Conservation (phyloP, 2,888 invertebrate species). For the Tethea ocularis region DNA sequence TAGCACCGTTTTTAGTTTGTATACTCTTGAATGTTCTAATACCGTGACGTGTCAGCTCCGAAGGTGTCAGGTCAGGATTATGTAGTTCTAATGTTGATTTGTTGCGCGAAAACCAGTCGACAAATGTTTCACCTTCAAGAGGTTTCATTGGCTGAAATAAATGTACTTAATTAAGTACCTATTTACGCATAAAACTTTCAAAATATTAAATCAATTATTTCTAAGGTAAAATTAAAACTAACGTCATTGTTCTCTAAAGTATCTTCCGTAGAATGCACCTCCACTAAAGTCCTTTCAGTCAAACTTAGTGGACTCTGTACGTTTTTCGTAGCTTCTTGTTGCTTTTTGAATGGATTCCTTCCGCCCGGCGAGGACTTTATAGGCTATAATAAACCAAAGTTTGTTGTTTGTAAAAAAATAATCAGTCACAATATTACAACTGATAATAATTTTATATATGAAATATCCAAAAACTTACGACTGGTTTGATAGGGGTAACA, state of each 20-base stretch:
- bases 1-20: slow-evolving; percentile 43
- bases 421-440: too few relatives aligned
- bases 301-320: slow-evolving; percentile 68
- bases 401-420: neutral
- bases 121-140: slow-evolving; percentile 78
- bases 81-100: slow-evolving; percentile 81
- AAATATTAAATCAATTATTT: neutral
- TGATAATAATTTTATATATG: neutral
- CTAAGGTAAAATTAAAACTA: slow-evolving; percentile 39
- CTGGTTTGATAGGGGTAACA: slow-evolving; percentile 68
- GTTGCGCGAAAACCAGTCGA: slow-evolving; percentile 85
- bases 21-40: slow-evolving; percentile 78
- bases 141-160: slow-evolving; percentile 62
- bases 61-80: slow-evolving; percentile 77
- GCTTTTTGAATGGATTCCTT: slow-evolving; percentile 81
- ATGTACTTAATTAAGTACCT: neutral
- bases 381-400: slow-evolving; percentile 53
- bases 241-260: slow-evolving; percentile 63
- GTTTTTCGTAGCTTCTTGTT: slow-evolving; percentile 55
- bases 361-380: slow-evolving; percentile 72
- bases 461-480: slow-evolving; percentile 50
- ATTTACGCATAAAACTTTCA: neutral
- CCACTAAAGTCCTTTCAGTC: slow-evolving; percentile 69
- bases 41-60: slow-evolving; percentile 83
- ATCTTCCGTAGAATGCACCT: slow-evolving; percentile 52